Conservation (phyloP, 2,113 vertebrate species). For the Stictonetta naevosa region DNA sequence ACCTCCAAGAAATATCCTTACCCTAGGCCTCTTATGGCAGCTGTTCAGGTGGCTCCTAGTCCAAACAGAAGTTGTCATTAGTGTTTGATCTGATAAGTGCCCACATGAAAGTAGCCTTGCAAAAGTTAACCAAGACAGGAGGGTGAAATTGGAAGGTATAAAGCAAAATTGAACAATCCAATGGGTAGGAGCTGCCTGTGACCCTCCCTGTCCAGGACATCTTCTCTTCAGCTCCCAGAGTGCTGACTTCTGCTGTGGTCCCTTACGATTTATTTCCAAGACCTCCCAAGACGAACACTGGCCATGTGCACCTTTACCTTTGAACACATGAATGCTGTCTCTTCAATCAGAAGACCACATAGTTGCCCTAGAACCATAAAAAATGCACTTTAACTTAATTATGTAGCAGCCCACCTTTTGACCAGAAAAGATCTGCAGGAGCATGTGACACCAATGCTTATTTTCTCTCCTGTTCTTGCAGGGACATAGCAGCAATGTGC, state of each 20-base stretch:
- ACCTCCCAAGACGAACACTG: background rate
- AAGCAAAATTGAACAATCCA: background rate
- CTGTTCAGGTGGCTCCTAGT: background rate
- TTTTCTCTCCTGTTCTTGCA: background rate
- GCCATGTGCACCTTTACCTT: fast-evolving
- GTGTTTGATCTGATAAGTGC: background rate
- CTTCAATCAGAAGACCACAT: background rate
- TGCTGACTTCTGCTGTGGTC: background rate
- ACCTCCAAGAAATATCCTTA: background rate
- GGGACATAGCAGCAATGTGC: fast-evolving
- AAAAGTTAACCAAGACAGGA: background rate
- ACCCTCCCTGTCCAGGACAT: background rate
- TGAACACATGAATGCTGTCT: fast-evolving
- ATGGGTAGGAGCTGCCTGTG: background rate
- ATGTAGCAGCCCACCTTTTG: background rate
- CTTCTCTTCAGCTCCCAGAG: background rate
- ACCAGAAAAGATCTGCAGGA: background rate
- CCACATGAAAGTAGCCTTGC: background rate
- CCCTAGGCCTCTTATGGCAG: background rate
- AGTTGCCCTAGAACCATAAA: background rate
- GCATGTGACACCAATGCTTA: background rate
- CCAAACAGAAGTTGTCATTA: background rate
- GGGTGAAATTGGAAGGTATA: fast-evolving
- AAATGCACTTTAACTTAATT: background rate
- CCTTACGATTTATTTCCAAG: background rate